Conservation (phyloP, 1,140 invertebrate genomes). For the Drosophila azteca region DNA sequence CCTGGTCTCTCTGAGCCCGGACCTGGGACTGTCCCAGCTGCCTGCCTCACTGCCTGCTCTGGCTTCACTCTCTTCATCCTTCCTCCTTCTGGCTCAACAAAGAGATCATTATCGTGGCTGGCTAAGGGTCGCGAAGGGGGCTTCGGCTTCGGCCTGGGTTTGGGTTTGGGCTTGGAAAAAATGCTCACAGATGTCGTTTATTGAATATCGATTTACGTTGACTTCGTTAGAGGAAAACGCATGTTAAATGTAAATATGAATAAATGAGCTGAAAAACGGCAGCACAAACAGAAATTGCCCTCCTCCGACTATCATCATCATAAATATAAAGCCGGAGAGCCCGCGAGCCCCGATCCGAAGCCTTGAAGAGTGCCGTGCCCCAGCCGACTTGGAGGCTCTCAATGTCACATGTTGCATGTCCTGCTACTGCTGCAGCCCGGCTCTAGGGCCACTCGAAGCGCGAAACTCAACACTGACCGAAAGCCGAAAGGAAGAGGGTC, state of each 20-base stretch:
- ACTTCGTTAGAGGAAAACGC: conserved; percentile 75
- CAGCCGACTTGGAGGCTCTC: conserved; percentile 49
- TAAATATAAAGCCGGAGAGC: conserved; percentile 41
- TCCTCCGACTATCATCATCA: conserved; percentile 16
- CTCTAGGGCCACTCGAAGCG: conserved; percentile 73
- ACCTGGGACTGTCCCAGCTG: conserved; percentile 17
- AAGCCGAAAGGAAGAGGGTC: conserved; percentile 11
- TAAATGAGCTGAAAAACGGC: conserved; percentile 76
- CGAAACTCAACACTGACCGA: conserved; percentile 74
- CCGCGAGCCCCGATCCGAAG: not conserved
- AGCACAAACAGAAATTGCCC: conserved; percentile 2
- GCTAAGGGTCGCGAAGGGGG: conserved; percentile 35
- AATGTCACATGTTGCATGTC: conserved; percentile 81
- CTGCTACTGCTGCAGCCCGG: conserved; percentile 40
- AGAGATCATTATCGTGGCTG: conserved; percentile 74
- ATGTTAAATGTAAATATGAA: conserved; percentile 82
- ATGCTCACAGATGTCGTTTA: conserved; percentile 82
- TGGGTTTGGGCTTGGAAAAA: conserved; percentile 36
- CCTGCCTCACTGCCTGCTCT: conserved; percentile 8
- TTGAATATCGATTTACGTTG: conserved; percentile 82
- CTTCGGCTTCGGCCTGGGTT: too few relatives aligned
- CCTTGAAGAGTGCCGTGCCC: not conserved
- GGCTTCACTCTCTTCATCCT: conserved; percentile 8
- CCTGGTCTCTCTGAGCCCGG: conserved; percentile 20
- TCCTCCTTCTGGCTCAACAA: conserved; percentile 47